Percentiles rank a stretch among this genome's conserved stretches.
Conservation (phyloP, 2,113 vertebrate species). For the Poecile atricapillus region DNA sequence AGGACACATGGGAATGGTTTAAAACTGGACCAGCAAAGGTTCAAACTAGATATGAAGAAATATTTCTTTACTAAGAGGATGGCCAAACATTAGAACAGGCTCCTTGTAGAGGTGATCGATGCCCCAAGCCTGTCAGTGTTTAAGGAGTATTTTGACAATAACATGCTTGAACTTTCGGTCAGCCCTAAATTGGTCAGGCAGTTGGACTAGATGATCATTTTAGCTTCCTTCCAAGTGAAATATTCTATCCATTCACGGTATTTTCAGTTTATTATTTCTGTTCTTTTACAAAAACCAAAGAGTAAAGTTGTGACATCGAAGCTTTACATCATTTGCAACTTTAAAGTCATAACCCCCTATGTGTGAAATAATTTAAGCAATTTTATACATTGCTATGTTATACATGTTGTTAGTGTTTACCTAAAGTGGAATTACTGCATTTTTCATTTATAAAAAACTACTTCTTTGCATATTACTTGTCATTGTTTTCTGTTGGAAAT, state of each 20-base stretch:
- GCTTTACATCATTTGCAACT: neutral
- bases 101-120: neutral
- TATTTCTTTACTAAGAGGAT: neutral
- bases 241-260: neutral
- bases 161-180: neutral
- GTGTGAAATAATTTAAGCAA: neutral
- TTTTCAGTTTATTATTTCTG: neutral
- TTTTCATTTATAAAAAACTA: neutral
- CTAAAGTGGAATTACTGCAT: neutral
- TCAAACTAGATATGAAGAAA: neutral
- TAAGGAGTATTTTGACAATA: neutral
- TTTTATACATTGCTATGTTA: neutral
- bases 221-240: neutral
- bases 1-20: neutral
- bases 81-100: neutral
- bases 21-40: neutral
- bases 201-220: neutral
- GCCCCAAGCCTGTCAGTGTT: neutral
- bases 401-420: neutral
- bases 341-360: neutral
- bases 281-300: neutral
- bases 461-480: neutral
- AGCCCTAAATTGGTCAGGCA: neutral
- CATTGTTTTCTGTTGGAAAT: neutral
- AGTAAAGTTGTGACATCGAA: neutral